Conservation (phyloP, 2,888 invertebrate species). For the Hydrotaea cyrtoneurina region DNA sequence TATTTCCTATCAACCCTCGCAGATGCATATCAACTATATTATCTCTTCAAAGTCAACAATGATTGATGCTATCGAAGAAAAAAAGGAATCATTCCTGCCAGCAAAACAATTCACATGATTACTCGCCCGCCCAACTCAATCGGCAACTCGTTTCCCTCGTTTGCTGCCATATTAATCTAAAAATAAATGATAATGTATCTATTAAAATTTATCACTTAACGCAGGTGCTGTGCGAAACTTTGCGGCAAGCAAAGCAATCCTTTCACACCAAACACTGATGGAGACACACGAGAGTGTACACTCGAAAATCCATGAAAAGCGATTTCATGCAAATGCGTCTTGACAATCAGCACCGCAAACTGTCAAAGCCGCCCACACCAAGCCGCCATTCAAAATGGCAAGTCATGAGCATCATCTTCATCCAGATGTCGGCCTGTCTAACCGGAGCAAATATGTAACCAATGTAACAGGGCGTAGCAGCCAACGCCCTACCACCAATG, state of each 20-base stretch:
- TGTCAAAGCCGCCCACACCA: background rate
- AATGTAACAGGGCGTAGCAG: background rate
- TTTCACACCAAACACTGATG: background rate
- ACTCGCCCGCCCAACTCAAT: background rate
- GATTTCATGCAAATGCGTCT: constrained; percentile 48
- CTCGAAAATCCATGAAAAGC: background rate
- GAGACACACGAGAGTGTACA: background rate
- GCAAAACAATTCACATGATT: background rate
- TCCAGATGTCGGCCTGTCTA: background rate
- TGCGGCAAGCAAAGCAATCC: too few species aligned
- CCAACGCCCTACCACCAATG: background rate
- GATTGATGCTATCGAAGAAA: background rate
- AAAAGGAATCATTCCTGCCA: background rate
- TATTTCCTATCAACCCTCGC: too few species aligned
- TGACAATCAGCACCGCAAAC: constrained; percentile 34
- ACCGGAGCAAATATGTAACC: constrained; percentile 12
- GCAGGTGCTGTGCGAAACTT: background rate
- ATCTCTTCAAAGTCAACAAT: background rate
- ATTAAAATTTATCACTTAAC: constrained; percentile 8
- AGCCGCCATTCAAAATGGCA: background rate
- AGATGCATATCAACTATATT: background rate
- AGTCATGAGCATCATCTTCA: constrained; percentile 10
- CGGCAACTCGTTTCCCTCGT: too few species aligned
- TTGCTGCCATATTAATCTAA: background rate
- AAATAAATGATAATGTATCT: constrained; percentile 16